Percentiles rank a stretch among this genome's conserved stretches.
These are phyloP conservation scores for Caenorhabditis elegans DNA, from an alignment of 1,140 invertebrate genomes.

Conservation along the genomic window WBcel235 BX284604.4:6785001-6785500, in stretches of 20 bases:
- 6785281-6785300: neutral
- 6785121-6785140: constrained; percentile 12
- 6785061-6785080: neutral
- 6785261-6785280: constrained; percentile 18
- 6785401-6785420: neutral
- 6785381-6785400: constrained; percentile 21
- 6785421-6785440: constrained; percentile 20
- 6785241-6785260: constrained; percentile 12
- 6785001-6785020: too few species aligned
- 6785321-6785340: constrained; percentile 23
- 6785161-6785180: neutral
- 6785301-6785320: too few species aligned
- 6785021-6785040: too few species aligned
- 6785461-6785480: neutral
- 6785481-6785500: neutral
- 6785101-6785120: neutral
- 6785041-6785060: too few species aligned
- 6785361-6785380: constrained; percentile 28
- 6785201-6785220: constrained; percentile 17
- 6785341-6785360: neutral
- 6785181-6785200: neutral
- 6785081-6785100: neutral
- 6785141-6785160: neutral
- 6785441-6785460: neutral
- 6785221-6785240: constrained; percentile 4